Percentiles rank a stretch among this genome's conserved stretches.
Conservation (phyloP, 2,113 vertebrate species). For the Vanacampus margaritifer region DNA sequence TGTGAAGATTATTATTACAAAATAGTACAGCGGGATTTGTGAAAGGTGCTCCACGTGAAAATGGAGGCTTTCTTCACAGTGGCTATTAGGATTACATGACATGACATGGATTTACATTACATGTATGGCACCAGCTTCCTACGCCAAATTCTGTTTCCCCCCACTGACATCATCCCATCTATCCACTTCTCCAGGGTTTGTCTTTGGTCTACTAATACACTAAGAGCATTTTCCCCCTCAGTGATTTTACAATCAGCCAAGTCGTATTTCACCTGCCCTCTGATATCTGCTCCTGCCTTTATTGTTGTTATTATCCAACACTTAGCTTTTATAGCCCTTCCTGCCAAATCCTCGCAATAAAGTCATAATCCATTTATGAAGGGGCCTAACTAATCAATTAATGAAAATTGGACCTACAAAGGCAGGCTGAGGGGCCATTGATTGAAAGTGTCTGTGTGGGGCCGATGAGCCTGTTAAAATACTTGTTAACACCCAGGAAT, state of each 20-base stretch:
- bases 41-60: background rate
- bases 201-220: constrained; percentile 71
- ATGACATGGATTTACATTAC: constrained; percentile 12
- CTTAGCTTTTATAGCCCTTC: constrained; percentile 74
- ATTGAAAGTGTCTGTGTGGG: constrained; percentile 84
- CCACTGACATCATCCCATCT: constrained; percentile 48
- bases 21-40: background rate
- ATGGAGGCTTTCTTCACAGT: background rate
- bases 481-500: constrained; percentile 82
- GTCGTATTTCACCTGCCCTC: constrained; percentile 72
- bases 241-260: constrained; percentile 72
- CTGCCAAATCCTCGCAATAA: constrained; percentile 76
- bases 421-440: constrained; percentile 80
- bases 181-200: constrained; percentile 44
- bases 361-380: constrained; percentile 90
- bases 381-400: constrained; percentile 91
- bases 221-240: constrained; percentile 73
- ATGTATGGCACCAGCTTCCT: constrained; percentile 15
- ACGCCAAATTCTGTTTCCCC: constrained; percentile 40
- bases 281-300: constrained; percentile 70
- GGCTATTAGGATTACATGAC: background rate
- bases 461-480: constrained; percentile 79
- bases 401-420: constrained; percentile 92
- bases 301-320: constrained; percentile 78
- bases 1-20: constrained; percentile 2